Percentiles rank a stretch among this genome's conserved stretches.
Conservation (phyloP, 2,113 vertebrate genomes). For the Noctilio leporinus region DNA sequence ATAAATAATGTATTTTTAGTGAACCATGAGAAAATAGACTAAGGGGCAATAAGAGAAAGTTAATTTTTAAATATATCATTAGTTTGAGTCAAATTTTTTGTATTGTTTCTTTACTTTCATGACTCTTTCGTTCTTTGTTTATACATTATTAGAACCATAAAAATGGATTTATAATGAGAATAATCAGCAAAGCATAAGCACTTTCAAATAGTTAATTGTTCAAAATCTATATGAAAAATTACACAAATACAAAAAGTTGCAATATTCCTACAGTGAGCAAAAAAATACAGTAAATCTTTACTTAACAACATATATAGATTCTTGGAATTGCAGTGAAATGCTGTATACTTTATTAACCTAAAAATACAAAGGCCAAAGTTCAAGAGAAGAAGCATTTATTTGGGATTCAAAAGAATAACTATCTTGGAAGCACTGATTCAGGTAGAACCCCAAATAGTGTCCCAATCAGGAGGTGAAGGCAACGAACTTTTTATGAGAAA, state of each 20-base stretch:
- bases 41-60: background rate
- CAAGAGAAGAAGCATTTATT: background rate
- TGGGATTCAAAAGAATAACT: background rate
- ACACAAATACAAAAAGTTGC: background rate
- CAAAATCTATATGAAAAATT: background rate
- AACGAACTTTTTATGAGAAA: background rate
- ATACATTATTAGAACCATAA: background rate
- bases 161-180: conserved; percentile 11
- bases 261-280: background rate
- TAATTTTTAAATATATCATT: background rate
- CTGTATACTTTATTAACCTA: background rate
- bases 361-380: background rate
- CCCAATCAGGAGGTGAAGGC: background rate
- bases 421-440: background rate
- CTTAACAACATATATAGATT: background rate
- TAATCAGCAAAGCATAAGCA: conserved; percentile 7
- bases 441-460: background rate
- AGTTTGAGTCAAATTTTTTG: background rate
- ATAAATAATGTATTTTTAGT: background rate
- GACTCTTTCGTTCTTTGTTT: conserved; percentile 1
- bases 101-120: background rate
- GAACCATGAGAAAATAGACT: background rate
- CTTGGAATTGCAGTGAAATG: background rate
- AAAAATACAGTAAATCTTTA: background rate
- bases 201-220: conserved; percentile 39